A percentile compares a stretch with the other conserved stretches of the same genome.
These are phyloP conservation scores for Acronicta psi DNA, from an alignment of 2,888 invertebrate species.

Conservation along the genomic window DNA sequence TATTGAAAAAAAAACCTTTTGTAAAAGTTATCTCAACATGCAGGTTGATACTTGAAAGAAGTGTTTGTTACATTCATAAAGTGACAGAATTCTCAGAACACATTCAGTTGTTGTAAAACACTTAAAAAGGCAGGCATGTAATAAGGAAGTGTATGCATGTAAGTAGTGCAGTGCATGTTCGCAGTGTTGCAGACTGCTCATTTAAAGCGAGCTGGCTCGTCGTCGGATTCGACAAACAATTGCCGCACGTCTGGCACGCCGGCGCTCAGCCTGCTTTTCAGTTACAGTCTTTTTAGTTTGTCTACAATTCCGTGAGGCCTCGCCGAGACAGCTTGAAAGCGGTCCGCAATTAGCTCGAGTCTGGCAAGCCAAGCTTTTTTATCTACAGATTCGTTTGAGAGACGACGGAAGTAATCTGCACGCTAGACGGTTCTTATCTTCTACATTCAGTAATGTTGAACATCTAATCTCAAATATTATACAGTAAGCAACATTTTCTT, in stretches of 20 bases:
- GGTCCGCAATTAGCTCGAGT: constrained; percentile 76
- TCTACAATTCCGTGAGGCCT: constrained; percentile 65
- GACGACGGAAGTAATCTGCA: constrained; percentile 35
- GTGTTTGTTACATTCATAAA: background rate
- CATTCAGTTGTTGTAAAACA: constrained; percentile 1
- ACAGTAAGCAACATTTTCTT: no score
- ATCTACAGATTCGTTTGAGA: constrained; percentile 42
- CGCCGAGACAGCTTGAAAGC: constrained; percentile 73
- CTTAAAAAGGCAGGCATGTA: constrained; percentile 18
- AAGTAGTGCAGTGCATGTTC: constrained; percentile 23
- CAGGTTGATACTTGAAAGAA: constrained; percentile 1
- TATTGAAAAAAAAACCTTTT: no score
- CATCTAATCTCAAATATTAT: no score
- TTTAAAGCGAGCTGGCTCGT: constrained; percentile 56
- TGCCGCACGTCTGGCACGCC: constrained; percentile 66
- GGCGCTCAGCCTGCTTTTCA: constrained; percentile 59
- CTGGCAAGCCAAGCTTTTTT: constrained; percentile 54
- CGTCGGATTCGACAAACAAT: constrained; percentile 65
- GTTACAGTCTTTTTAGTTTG: constrained; percentile 72
- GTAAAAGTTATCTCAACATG: background rate
- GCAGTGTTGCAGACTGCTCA: constrained; percentile 56
- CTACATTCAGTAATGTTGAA: no score
- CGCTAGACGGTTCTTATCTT: constrained; percentile 2
- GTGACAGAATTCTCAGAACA: background rate
- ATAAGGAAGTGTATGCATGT: constrained; percentile 41